Conservation (phyloP, 2,797 vertebrate genomes). For the Gymnocypris eckloni region DNA sequence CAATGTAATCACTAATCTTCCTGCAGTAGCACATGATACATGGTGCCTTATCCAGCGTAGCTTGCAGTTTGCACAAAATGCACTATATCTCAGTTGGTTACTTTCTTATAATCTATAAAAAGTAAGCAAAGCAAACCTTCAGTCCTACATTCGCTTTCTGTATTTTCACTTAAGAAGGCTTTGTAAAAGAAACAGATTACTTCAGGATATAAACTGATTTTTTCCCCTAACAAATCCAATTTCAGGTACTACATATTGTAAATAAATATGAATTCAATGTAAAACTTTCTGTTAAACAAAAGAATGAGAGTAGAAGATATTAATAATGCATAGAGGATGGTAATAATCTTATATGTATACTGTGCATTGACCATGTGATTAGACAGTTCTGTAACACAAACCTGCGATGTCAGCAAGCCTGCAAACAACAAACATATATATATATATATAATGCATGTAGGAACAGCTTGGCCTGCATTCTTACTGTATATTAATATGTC, state of each 20-base stretch:
- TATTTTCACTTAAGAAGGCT: neutral
- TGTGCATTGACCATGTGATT: constrained; percentile 35
- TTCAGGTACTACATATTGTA: neutral
- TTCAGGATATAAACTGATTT: neutral
- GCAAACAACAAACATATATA: neutral
- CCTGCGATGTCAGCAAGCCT: constrained; percentile 42
- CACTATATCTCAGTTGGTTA: neutral
- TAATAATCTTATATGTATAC: neutral
- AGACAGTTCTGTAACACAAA: constrained; percentile 18
- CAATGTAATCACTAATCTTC: constrained; percentile 45
- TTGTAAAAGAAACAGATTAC: neutral
- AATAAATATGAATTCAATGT: constrained; percentile 20
- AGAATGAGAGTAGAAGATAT: neutral
- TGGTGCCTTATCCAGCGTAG: neutral
- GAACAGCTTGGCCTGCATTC: constrained; percentile 40
- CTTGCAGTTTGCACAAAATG: constrained; percentile 6
- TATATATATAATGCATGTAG: constrained; percentile 9
- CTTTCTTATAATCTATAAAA: constrained; percentile 21
- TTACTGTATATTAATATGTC: constrained; percentile 7
- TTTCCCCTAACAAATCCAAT: neutral
- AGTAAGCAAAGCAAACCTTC: constrained; percentile 10
- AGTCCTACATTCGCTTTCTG: neutral
- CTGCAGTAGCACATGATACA: constrained; percentile 28
- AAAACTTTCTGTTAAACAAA: neutral
- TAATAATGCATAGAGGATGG: neutral